Conservation (phyloP, 1,140 invertebrate genomes). For the Drosophila equinoxialis region DNA sequence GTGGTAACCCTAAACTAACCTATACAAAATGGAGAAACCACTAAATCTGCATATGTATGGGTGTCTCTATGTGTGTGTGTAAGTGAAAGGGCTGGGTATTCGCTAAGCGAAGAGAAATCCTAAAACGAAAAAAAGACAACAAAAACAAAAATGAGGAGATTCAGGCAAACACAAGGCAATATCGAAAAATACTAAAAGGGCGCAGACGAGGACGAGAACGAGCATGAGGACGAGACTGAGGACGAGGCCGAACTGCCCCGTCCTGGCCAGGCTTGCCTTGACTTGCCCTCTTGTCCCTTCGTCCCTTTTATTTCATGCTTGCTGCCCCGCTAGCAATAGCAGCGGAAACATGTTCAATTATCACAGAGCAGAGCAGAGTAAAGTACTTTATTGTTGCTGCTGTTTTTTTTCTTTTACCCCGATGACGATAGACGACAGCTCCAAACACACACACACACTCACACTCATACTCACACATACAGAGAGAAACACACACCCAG, state of each 20-base stretch:
- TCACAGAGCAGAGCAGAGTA: constrained; percentile 28
- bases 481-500: constrained; percentile 6
- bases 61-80: constrained; percentile 24
- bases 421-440: constrained; percentile 29
- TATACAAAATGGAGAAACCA: constrained; percentile 73
- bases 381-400: constrained; percentile 46
- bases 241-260: background rate
- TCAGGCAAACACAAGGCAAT: constrained; percentile 51
- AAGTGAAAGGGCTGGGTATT: constrained; percentile 46
- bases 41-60: constrained; percentile 18
- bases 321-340: constrained; percentile 23
- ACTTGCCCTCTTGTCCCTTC: background rate
- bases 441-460: background rate
- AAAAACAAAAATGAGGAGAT: constrained; percentile 28
- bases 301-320: background rate
- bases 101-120: constrained; percentile 25
- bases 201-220: constrained; percentile 28
- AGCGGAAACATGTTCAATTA: constrained; percentile 78
- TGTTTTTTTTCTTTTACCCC: constrained; percentile 48
- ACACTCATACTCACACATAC: background rate
- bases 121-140: constrained; percentile 28
- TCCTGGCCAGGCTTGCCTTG: background rate
- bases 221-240: constrained; percentile 28
- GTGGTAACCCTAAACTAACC: constrained; percentile 67
- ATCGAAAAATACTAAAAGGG: constrained; percentile 67